Conservation (phyloP, 2,797 vertebrate species). For the Heterohyrax brucei region DNA sequence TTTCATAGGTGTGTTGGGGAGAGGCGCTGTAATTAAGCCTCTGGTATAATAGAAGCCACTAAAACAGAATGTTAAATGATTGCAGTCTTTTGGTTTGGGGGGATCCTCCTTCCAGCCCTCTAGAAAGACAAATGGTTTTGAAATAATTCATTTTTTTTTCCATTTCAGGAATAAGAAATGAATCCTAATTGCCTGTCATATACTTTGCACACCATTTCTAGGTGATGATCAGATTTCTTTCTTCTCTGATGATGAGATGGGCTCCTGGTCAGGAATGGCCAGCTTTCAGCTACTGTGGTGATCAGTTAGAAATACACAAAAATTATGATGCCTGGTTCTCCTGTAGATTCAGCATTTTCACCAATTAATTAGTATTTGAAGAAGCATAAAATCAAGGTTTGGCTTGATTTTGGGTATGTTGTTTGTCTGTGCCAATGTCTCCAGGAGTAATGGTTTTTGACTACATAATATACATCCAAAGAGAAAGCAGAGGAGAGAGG, state of each 20-base stretch:
- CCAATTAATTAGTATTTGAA: neutral
- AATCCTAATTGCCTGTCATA: conserved; percentile 43
- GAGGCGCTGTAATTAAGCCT: neutral
- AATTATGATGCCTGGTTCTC: accelerated
- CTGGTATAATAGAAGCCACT: neutral
- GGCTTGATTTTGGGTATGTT: neutral
- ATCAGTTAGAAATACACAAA: accelerated
- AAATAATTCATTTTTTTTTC: conserved; percentile 58
- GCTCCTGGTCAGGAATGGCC: neutral
- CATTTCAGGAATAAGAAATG: conserved; percentile 36
- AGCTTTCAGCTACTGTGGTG: neutral
- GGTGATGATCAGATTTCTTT: neutral
- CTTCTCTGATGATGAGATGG: neutral
- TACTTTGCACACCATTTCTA: neutral
- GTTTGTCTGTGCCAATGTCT: neutral
- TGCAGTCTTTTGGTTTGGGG: neutral
- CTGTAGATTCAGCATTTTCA: neutral
- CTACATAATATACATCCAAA: neutral
- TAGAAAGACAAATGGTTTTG: neutral
- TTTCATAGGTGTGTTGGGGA: neutral
- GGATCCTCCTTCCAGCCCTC: neutral
- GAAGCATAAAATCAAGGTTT: neutral
- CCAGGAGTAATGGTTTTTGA: neutral
- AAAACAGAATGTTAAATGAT: neutral
- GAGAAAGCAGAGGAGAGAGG: neutral